Conservation (phyloP, 2,888 invertebrate species). For the Dynastes maya region DNA sequence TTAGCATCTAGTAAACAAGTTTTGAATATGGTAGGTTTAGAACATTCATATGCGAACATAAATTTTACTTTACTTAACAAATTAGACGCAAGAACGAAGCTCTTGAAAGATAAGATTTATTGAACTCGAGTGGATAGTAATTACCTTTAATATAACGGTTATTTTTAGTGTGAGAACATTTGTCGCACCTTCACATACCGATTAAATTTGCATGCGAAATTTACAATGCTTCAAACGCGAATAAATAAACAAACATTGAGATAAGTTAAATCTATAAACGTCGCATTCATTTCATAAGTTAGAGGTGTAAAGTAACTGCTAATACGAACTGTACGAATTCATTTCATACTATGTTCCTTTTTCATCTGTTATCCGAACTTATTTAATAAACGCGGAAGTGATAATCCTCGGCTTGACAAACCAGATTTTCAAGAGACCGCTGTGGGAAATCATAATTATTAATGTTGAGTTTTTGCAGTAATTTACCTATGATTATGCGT, state of each 20-base stretch:
- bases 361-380: background rate
- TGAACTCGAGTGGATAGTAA: background rate
- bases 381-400: constrained; percentile 19
- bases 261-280: no score
- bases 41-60: background rate
- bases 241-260: background rate
- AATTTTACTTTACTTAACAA: background rate
- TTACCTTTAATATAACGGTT: background rate
- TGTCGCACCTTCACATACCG: background rate
- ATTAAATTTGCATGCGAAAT: no score
- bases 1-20: background rate
- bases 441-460: constrained; percentile 19
- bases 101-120: background rate
- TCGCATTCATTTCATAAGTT: no score
- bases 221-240: no score
- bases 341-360: background rate
- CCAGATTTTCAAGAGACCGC: background rate
- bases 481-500: constrained; percentile 20
- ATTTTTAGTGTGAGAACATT: background rate
- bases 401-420: background rate
- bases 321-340: no score
- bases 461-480: constrained; percentile 3
- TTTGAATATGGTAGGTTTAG: background rate
- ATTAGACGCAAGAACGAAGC: background rate
- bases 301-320: no score